Evolutionary conservation across 1,140 invertebrate genomes (phyloP).

Genomic region (Drosophila pruinosa): DNA sequence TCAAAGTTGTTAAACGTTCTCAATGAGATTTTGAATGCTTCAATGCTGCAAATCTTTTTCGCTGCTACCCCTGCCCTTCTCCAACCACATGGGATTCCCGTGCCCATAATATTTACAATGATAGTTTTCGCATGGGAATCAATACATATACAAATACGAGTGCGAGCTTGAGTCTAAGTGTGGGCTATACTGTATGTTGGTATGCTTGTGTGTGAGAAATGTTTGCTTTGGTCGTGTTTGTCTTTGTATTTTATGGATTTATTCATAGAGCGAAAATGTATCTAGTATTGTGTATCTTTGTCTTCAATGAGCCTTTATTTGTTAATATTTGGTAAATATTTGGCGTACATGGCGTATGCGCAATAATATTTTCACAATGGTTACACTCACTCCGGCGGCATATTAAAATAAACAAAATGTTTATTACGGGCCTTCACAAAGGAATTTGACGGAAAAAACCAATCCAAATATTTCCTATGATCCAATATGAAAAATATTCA

Average conservation of each 20-base stretch:
- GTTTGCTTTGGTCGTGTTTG: conserved; percentile 52
- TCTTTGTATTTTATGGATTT: conserved; percentile 77
- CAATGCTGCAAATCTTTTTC: conserved; percentile 69
- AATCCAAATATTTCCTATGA: conserved; percentile 5
- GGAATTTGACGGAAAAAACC: conserved; percentile 1
- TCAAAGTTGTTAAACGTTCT: conserved; percentile 75
- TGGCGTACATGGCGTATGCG: conserved; percentile 72
- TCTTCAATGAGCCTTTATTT: conserved; percentile 71
- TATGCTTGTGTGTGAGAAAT: conserved; percentile 4
- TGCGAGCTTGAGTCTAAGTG: not conserved
- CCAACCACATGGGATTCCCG: not conserved
- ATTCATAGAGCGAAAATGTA: conserved; percentile 45
- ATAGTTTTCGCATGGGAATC: conserved; percentile 74
- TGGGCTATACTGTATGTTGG: too few relatives aligned
- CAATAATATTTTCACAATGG: conserved; percentile 74
- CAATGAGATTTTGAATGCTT: conserved; percentile 80
- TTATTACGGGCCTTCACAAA: conserved; percentile 42
- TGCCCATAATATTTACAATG: conserved; percentile 67
- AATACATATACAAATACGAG: conserved; percentile 60
- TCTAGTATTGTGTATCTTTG: conserved; percentile 33
- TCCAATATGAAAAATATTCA: conserved; percentile 48
- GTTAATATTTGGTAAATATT: conserved; percentile 80
- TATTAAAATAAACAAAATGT: conserved; percentile 78
- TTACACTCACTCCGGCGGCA: conserved; percentile 20
- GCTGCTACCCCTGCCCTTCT: not conserved